A percentile compares a stretch with the other conserved stretches of the same genome.
phyloP scores from a whole-genome alignment of 1,140 invertebrate genomes.

The Drosophila ambigua region DNA sequence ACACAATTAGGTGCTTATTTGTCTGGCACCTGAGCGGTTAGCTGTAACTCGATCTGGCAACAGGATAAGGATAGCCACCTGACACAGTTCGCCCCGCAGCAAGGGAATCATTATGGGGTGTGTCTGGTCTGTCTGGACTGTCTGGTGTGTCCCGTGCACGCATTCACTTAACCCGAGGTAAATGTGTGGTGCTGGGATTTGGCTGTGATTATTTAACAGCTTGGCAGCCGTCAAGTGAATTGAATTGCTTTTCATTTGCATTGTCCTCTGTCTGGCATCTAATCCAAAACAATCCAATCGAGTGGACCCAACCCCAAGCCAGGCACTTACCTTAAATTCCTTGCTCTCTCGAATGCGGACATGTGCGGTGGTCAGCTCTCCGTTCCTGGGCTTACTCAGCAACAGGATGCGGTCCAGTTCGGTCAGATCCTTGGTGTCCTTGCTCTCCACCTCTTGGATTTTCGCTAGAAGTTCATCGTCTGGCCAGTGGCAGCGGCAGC shows the following conservation, averaged over 20 bases:
- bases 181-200: conserved; percentile 22
- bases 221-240: conserved; percentile 36
- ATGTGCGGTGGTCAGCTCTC: conserved; percentile 92
- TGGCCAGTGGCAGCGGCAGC: conserved; percentile 22
- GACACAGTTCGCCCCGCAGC: not conserved
- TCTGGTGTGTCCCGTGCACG: conserved; percentile 3
- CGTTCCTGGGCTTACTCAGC: conserved; percentile 94
- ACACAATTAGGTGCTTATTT: conserved; percentile 71
- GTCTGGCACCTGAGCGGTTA: conserved; percentile 38
- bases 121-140: conserved; percentile 18
- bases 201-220: conserved; percentile 13
- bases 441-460: conserved; percentile 86
- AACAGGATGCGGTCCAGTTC: conserved; percentile 96
- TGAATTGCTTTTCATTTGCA: conserved; percentile 41
- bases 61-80: conserved; percentile 20
- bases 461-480: conserved; percentile 79
- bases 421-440: conserved; percentile 86
- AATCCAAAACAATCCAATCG: not conserved
- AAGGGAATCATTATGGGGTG: conserved; percentile 22
- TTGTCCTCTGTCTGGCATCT: conserved; percentile 7
- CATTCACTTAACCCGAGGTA: conserved; percentile 11
- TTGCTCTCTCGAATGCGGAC: conserved; percentile 98
- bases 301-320: not conserved
- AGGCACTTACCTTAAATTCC: conserved; percentile 95
- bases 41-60: conserved; percentile 29